phyloP scores from a whole-genome alignment of 2,113 vertebrate species.

The Amblyopsis rosae region DNA sequence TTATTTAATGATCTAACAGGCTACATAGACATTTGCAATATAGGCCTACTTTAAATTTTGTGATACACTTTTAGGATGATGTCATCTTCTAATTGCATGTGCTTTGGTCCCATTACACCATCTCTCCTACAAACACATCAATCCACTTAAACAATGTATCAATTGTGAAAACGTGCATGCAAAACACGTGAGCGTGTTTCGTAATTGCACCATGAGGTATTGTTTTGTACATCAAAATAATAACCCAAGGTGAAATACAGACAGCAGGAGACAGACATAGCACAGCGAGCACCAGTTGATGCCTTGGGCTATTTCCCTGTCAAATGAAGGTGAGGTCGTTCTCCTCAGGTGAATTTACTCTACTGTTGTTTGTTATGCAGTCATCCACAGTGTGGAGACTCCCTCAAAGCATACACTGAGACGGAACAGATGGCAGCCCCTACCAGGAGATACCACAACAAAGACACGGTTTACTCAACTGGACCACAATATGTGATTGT shows the following conservation, averaged over 20 bases:
- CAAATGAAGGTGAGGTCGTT: conserved; percentile 76
- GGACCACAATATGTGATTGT: conserved; percentile 38
- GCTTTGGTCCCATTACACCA: background rate
- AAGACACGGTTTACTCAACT: conserved; percentile 39
- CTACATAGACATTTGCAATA: too few species aligned
- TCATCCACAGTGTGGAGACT: conserved; percentile 58
- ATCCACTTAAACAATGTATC: conserved; percentile 18
- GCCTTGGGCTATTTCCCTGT: conserved; percentile 75
- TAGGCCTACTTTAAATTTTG: too few species aligned
- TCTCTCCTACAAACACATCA: conserved; percentile 22
- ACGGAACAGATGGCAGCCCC: conserved; percentile 72
- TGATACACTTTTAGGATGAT: background rate
- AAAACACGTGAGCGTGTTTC: conserved; percentile 18
- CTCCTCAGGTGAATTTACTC: conserved; percentile 51
- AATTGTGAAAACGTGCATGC: conserved; percentile 16
- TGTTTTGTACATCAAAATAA: conserved; percentile 17
- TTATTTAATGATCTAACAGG: too few species aligned
- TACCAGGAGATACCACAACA: conserved; percentile 60
- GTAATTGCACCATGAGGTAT: conserved; percentile 37
- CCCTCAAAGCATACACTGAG: conserved; percentile 68
- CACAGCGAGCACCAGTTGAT: conserved; percentile 45
- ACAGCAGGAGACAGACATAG: conserved; percentile 28
- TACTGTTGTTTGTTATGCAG: conserved; percentile 66
- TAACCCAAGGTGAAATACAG: conserved; percentile 29
- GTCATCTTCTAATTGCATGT: background rate